phyloP scores from a whole-genome alignment of 2,113 vertebrate genomes.

The Excalfactoria chinensis region DNA sequence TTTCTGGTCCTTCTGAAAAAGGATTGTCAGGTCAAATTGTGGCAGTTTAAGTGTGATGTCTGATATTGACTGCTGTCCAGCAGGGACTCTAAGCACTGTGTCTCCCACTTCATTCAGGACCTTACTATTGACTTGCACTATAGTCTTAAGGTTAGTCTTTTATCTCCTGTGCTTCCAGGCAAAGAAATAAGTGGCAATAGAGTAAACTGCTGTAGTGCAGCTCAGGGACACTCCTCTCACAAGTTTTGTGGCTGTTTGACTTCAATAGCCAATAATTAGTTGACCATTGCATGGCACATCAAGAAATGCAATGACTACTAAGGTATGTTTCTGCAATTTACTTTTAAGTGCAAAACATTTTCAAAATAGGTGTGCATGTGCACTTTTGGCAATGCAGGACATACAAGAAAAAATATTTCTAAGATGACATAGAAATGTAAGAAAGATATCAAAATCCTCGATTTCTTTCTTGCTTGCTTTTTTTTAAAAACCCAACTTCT shows the following conservation, averaged over 20 bases:
- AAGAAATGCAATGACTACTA: background rate
- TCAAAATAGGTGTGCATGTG: background rate
- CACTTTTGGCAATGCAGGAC: background rate
- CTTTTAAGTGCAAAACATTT: background rate
- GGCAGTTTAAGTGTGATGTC: constrained; percentile 62
- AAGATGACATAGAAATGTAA: background rate
- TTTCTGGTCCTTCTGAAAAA: constrained; percentile 64
- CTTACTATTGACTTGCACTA: background rate
- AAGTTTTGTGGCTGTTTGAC: background rate
- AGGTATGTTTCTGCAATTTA: background rate
- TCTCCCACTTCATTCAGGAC: constrained; percentile 43
- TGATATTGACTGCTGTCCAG: constrained; percentile 34
- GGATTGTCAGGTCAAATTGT: constrained; percentile 63
- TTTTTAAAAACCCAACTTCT: too few species aligned
- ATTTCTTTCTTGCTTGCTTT: too few species aligned
- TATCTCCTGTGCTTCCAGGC: constrained; percentile 32
- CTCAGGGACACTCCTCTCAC: background rate
- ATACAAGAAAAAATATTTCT: background rate
- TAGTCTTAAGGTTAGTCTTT: constrained; percentile 21
- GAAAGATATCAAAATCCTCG: background rate
- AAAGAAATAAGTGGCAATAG: constrained; percentile 28
- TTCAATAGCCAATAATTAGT: background rate
- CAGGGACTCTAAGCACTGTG: background rate
- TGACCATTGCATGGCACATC: background rate
- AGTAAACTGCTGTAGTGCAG: background rate